Conservation (phyloP, 2,113 vertebrate species). For the Laticauda colubrina region DNA sequence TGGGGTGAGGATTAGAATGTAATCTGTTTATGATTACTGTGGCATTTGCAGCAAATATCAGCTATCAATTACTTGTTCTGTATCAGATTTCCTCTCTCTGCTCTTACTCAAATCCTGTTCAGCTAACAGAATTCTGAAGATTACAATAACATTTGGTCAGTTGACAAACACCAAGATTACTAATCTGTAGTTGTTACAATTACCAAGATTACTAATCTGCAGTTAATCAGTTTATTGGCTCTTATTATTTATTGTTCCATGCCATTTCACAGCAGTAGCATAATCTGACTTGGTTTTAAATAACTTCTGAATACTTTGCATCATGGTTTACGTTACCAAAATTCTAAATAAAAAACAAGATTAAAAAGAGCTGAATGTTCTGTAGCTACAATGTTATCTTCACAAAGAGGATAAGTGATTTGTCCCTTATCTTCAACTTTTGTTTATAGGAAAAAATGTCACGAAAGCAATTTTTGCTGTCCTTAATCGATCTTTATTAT, state of each 20-base stretch:
- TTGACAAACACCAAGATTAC: conserved; percentile 12
- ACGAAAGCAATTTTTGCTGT: neutral
- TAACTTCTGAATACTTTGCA: conserved; percentile 53
- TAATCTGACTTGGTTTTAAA: conserved; percentile 39
- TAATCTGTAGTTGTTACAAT: neutral
- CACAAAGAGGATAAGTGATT: conserved; percentile 31
- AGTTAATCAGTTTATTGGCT: neutral
- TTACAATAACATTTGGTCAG: conserved; percentile 23
- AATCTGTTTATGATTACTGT: neutral
- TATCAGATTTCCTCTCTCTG: neutral
- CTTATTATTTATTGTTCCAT: conserved; percentile 49
- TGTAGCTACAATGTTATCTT: conserved; percentile 24
- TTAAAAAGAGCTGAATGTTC: conserved; percentile 24
- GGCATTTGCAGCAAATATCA: conserved; percentile 22
- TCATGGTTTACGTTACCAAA: conserved; percentile 54
- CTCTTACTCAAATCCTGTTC: conserved; percentile 19
- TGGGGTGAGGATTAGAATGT: neutral
- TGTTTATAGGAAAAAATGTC: conserved; percentile 14
- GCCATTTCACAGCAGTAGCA: conserved; percentile 27
- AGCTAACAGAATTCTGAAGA: conserved; percentile 16
- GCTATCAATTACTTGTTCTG: conserved; percentile 12
- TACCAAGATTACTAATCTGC: conserved; percentile 20
- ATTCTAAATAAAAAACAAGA: conserved; percentile 50
- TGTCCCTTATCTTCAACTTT: neutral
- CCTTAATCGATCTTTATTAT: conserved; percentile 4